Base-by-base conservation (phyloP, 2,797 vertebrate species). In the Notolepis coatsorum region DNA sequence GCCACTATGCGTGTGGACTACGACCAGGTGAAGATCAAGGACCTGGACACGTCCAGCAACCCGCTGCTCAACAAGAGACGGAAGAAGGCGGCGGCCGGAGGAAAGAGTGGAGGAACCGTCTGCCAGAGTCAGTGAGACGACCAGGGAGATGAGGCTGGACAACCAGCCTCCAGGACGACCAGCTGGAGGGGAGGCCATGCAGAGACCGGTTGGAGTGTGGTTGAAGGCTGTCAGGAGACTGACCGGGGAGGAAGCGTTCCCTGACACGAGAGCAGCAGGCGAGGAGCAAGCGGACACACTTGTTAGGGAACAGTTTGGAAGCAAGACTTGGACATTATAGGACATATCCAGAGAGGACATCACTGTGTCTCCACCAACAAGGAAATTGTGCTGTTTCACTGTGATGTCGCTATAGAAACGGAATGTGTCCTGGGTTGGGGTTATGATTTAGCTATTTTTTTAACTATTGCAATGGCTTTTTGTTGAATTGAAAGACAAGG, bases 1-100 rank as follows among this genome's bases (percentile, higher is more conserved):
- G 97, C 97, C 4, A 98, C 96, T 65, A 98, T 99, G 97, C 94
- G 97, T 0, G 97, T 99, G 52, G 97, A 99, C 90, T 99, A 99
- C 1, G 97, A 99, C 82, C 97, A 99, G 90, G 96, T 99, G 84
- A 98, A 96, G 89, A 98, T 99, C 83, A 99, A 99, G 81, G 97
- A 98, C 79, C 91, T 99, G 58, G 95, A 98, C 88, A 96, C 94
- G 0, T 98, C 97, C 64, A 99, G 93, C 90, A 99, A 99, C 86
- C 94, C 94, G 4, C 94, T 99, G 18, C 94, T 99, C 77, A 97
- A 97, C 91, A 98, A 99, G 84, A 93, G 97, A 45, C 95, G 97
- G 55, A 98, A 98, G 90, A 99, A 97, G 84, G 96, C 96, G 2
- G 94, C 94, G 0, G 92, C 94, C 0, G 80, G 93, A 6, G 90